Evolutionary conservation across 2,888 invertebrate species (phyloP).

Genomic region (Mactromeris polynyma): DNA sequence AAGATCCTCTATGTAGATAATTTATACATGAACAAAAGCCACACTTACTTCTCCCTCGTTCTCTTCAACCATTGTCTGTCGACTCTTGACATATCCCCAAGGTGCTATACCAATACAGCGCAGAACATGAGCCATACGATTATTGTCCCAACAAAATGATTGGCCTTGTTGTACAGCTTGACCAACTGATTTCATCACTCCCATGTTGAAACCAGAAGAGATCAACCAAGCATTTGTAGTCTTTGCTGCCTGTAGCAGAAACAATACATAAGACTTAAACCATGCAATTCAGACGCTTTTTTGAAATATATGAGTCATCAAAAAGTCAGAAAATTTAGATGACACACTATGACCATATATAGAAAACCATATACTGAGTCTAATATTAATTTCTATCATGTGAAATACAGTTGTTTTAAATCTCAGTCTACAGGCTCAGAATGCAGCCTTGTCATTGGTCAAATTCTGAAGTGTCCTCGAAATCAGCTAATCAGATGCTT

Average conservation of each 20-base stretch:
- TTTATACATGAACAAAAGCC: no score
- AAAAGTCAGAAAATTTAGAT: no score
- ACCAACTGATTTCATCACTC: conserved; percentile 87
- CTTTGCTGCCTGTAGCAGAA: conserved; percentile 83
- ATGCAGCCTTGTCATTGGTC: no score
- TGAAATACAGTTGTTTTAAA: no score
- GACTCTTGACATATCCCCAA: conserved; percentile 87
- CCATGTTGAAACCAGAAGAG: conserved; percentile 87
- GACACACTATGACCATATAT: no score
- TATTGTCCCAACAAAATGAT: conserved; percentile 84
- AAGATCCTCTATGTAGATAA: no score
- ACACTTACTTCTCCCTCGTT: conserved; percentile 72
- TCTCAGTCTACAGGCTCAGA: no score
- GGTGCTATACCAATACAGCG: conserved; percentile 87
- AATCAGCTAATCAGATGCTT: no score
- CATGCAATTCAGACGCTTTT: not conserved
- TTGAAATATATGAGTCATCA: no score
- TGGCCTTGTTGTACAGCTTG: conserved; percentile 87
- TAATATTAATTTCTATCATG: no score
- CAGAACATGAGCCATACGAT: conserved; percentile 83
- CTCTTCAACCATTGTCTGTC: conserved; percentile 83
- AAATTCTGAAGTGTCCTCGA: no score
- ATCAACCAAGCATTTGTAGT: conserved; percentile 87
- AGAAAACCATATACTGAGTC: no score
- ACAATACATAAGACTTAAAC: not conserved